Percentiles rank a stretch among this genome's conserved stretches.
phyloP scores from a whole-genome alignment of 2,888 invertebrate species.

The Pristionchus maxplancki region DNA sequence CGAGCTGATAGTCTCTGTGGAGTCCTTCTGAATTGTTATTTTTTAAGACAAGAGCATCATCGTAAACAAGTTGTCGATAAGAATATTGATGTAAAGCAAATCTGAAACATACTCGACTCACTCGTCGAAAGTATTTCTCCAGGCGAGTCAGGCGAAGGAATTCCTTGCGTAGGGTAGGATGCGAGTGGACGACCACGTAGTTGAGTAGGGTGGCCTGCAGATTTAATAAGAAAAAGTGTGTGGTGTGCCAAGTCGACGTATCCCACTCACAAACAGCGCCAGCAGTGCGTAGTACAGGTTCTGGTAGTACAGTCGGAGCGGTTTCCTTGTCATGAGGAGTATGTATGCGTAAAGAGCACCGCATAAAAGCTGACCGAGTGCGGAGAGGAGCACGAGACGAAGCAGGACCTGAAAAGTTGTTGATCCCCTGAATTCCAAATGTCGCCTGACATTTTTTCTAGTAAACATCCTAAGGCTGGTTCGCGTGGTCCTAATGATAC shows the following conservation, averaged over 20 bases:
- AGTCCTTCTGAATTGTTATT: not conserved
- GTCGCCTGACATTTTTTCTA: no score
- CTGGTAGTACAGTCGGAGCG: not conserved
- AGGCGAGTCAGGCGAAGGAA: not conserved
- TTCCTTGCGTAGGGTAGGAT: constrained; percentile 18
- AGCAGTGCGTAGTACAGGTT: constrained; percentile 27
- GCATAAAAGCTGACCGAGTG: not conserved
- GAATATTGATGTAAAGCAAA: no score
- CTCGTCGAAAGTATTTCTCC: not conserved
- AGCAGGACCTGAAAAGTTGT: constrained; percentile 13
- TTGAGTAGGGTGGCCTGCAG: not conserved
- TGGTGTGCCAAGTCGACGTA: not conserved
- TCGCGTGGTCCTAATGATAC: not conserved
- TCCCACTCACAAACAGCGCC: not conserved
- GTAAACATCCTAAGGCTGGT: no score
- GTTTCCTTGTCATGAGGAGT: not conserved
- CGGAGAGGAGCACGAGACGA: constrained; percentile 6
- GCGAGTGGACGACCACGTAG: not conserved
- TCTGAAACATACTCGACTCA: not conserved
- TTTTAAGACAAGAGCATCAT: not conserved
- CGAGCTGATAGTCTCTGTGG: not conserved
- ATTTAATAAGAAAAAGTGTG: no score
- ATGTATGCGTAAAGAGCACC: not conserved
- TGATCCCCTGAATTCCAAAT: no score
- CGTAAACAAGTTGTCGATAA: no score